Percentiles rank a stretch among this genome's conserved stretches.
phyloP scores from a whole-genome alignment of 2,113 vertebrate species.

The Chaenocephalus aceratus region DNA sequence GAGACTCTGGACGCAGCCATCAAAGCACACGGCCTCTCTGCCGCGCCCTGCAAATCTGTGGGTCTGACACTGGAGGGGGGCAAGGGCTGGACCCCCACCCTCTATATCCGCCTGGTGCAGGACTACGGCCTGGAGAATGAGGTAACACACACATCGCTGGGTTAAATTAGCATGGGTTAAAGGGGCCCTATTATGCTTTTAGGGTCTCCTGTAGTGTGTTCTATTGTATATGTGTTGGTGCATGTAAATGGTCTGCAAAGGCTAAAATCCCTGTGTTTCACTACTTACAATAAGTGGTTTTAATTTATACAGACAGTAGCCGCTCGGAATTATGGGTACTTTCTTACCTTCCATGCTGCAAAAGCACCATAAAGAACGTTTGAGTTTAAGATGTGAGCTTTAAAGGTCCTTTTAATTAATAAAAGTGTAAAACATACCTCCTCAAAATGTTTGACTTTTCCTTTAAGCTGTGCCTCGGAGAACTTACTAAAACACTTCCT shows the following conservation, averaged over 20 bases:
- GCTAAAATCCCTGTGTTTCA: no score
- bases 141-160: conserved; percentile 73
- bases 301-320: background rate
- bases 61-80: conserved; percentile 93
- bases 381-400: background rate
- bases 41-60: conserved; percentile 87
- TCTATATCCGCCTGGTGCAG: conserved; percentile 96
- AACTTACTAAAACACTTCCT: background rate
- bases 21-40: conserved; percentile 83
- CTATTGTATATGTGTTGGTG: no score
- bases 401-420: background rate
- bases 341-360: no score
- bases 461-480: background rate
- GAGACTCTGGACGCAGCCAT: conserved; percentile 91
- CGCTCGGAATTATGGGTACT: no score
- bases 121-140: conserved; percentile 97
- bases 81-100: conserved; percentile 93
- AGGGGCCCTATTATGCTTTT: no score
- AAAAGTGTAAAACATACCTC: no score
- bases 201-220: no score
- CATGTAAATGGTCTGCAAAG: no score
- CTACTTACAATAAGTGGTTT: background rate
- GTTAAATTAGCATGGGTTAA: background rate
- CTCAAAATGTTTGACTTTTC: background rate
- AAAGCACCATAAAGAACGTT: no score